Conservation (phyloP, 1,140 invertebrate genomes). For the Galendromus occidentalis region DNA sequence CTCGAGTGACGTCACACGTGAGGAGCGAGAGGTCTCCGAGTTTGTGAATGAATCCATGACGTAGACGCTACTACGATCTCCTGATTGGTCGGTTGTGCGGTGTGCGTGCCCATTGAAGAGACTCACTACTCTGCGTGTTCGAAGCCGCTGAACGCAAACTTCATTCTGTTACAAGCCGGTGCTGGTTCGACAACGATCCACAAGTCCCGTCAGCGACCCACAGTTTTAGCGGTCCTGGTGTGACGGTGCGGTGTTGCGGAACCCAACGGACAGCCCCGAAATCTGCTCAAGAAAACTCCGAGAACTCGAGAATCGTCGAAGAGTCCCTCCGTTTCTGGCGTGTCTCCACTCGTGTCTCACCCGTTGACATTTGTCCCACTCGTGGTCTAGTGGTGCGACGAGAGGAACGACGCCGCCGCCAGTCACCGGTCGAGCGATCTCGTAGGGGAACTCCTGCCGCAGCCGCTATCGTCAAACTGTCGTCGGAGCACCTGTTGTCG, state of each 20-base stretch:
- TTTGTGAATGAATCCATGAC: constrained; percentile 11
- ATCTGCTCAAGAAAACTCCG: too few relatives aligned
- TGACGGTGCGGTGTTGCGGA: too few relatives aligned
- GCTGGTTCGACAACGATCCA: neutral
- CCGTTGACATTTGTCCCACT: too few relatives aligned
- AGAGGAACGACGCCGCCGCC: neutral
- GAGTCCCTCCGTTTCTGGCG: too few relatives aligned
- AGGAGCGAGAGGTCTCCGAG: constrained; percentile 3
- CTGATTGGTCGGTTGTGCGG: constrained; percentile 7
- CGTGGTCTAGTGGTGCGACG: neutral
- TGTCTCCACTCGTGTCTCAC: too few relatives aligned
- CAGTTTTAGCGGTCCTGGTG: too few relatives aligned
- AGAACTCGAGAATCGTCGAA: too few relatives aligned
- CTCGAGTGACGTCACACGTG: neutral
- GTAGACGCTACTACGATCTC: constrained; percentile 7
- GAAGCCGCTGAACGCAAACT: neutral
- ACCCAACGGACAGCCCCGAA: too few relatives aligned
- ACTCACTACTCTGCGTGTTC: neutral
- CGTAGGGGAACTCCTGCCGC: neutral
- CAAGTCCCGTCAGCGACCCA: neutral
- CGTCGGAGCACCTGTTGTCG: neutral
- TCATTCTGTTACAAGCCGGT: constrained; percentile 1
- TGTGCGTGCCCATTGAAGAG: constrained; percentile 7
- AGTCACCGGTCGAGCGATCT: neutral
- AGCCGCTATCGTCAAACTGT: neutral